These are phyloP conservation scores for Eleginops maclovinus DNA, from an alignment of 2,113 vertebrate genomes.

Conservation along the genomic window DNA sequence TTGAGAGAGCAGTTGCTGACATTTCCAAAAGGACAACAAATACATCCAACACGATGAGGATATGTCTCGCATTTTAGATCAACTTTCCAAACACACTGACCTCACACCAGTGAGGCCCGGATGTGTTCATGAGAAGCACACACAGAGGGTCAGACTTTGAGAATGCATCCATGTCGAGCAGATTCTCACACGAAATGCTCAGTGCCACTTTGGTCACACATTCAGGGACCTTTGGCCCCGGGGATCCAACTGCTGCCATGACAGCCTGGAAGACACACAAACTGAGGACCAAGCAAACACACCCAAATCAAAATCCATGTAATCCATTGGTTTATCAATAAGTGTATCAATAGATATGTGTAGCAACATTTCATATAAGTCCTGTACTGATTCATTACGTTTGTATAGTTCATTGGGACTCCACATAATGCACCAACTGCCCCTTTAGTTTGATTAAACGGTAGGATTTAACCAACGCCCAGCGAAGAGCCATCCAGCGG, in stretches of 20 bases:
- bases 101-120: conserved; percentile 73
- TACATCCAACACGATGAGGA: background rate
- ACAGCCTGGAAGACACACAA: background rate
- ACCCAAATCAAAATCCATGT: background rate
- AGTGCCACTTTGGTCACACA: conserved; percentile 89
- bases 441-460: background rate
- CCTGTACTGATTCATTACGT: no score
- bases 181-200: conserved; percentile 88
- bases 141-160: conserved; percentile 93
- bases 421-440: no score
- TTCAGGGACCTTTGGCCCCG: conserved; percentile 66
- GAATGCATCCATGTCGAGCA: conserved; percentile 90
- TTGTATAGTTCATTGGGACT: background rate
- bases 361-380: background rate
- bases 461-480: background rate
- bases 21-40: background rate
- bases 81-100: conserved; percentile 26
- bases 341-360: no score
- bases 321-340: background rate
- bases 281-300: conserved; percentile 16
- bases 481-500: background rate
- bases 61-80: background rate
- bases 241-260: conserved; percentile 58
- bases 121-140: conserved; percentile 81
- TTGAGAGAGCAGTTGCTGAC: background rate